Percentiles rank a stretch among this genome's conserved stretches.
Conservation (phyloP, 1,140 invertebrate species). For the Anoplophora glabripennis region DNA sequence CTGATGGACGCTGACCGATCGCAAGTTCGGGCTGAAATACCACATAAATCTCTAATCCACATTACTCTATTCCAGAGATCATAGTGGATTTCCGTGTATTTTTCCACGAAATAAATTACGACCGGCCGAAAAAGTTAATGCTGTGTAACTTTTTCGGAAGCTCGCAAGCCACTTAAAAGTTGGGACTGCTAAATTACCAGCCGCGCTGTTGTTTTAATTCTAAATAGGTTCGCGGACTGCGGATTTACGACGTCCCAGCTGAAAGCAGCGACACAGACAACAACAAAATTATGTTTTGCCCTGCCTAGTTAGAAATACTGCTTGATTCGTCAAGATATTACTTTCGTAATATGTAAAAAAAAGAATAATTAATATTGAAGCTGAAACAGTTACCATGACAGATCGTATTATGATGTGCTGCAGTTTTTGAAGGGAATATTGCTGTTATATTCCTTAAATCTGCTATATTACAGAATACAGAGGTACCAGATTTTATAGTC, state of each 20-base stretch:
- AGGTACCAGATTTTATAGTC: too few relatives aligned
- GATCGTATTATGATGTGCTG: too few relatives aligned
- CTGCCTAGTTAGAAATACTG: too few relatives aligned
- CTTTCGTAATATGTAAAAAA: too few relatives aligned
- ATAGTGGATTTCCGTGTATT: conserved; percentile 32
- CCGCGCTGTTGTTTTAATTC: conserved; percentile 21
- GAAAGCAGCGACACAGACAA: too few relatives aligned
- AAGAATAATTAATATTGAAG: too few relatives aligned
- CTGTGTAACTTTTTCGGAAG: conserved; percentile 20
- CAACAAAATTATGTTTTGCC: too few relatives aligned
- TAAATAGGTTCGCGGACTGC: conserved; percentile 15
- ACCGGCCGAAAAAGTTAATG: conserved; percentile 28
- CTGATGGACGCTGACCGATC: conserved; percentile 10
- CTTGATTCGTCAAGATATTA: too few relatives aligned
- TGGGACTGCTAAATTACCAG: conserved; percentile 21
- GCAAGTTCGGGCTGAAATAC: conserved; percentile 11
- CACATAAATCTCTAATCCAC: conserved; percentile 28
- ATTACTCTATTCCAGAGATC: conserved; percentile 23
- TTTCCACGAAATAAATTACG: conserved; percentile 29
- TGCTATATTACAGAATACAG: too few relatives aligned
- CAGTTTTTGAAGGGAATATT: too few relatives aligned
- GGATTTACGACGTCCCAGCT: conserved; percentile 7
- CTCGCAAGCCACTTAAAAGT: conserved; percentile 26
- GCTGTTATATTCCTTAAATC: too few relatives aligned
- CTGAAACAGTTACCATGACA: too few relatives aligned